Evolutionary conservation across 2,888 invertebrate species (phyloP).

Genomic region (Acronicta psi): DNA sequence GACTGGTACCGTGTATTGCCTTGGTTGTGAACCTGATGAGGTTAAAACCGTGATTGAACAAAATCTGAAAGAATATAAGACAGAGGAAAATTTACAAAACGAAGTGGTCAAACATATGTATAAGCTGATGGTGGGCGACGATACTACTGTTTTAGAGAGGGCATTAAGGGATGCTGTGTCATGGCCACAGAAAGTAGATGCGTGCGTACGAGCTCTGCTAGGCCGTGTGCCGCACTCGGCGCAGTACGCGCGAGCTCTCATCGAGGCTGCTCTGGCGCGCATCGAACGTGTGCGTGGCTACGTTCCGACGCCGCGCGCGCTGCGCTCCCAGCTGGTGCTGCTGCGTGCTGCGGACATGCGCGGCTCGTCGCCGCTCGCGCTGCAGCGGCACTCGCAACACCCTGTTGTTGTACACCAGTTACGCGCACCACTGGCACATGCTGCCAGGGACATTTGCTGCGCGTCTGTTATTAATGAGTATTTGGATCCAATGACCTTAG

Average conservation of each 20-base stretch:
- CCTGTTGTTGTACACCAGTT: conserved; percentile 55
- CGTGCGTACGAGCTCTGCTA: conserved; percentile 53
- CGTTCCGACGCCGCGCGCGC: conserved; percentile 28
- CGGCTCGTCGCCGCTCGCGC: background rate
- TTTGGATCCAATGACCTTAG: conserved; percentile 53
- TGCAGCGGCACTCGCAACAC: conserved; percentile 26
- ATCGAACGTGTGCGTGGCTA: conserved; percentile 52
- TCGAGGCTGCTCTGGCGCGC: conserved; percentile 62
- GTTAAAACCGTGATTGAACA: conserved; percentile 52
- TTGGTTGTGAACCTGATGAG: conserved; percentile 70
- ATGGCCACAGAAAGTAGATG: conserved; percentile 65
- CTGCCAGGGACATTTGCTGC: conserved; percentile 57
- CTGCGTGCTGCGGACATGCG: conserved; percentile 43
- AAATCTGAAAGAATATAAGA: conserved; percentile 41
- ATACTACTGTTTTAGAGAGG: conserved; percentile 41
- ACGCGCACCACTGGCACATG: conserved; percentile 50
- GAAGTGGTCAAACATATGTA: conserved; percentile 62
- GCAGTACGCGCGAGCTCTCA: conserved; percentile 62
- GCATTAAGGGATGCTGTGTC: conserved; percentile 30
- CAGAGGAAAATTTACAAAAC: conserved; percentile 58
- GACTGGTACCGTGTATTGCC: conserved; percentile 68
- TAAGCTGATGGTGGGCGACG: conserved; percentile 55
- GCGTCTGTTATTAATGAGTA: conserved; percentile 63
- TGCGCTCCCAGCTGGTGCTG: conserved; percentile 59
- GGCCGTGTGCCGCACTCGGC: conserved; percentile 61